phyloP scores from a whole-genome alignment of 2,113 vertebrate genomes.

The Etheostoma cragini region DNA sequence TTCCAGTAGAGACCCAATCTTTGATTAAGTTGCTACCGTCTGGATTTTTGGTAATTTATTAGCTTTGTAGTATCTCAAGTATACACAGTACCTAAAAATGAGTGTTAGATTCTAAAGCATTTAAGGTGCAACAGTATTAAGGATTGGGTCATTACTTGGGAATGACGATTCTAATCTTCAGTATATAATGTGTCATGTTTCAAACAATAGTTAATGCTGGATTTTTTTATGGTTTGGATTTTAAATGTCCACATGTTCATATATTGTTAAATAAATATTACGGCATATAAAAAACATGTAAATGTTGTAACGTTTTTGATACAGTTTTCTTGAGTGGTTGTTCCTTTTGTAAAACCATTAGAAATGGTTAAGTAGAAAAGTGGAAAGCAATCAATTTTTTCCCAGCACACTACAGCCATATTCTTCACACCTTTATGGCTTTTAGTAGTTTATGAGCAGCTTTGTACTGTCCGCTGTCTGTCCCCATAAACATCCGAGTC shows the following conservation, averaged over 20 bases:
- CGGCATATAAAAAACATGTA: slow-evolving; percentile 21
- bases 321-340: not conserved
- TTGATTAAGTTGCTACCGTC: not conserved
- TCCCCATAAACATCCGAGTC: not conserved
- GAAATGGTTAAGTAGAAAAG: not conserved
- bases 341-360: not conserved
- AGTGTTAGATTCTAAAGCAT: not conserved
- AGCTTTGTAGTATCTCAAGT: slow-evolving; percentile 10
- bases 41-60: slow-evolving; percentile 11
- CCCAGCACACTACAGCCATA: not conserved
- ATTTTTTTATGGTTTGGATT: slow-evolving; percentile 53
- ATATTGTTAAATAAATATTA: slow-evolving; percentile 72
- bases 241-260: slow-evolving; percentile 30
- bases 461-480: not conserved
- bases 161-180: not conserved
- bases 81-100: not conserved
- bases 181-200: slow-evolving; percentile 33
- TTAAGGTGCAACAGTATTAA: slow-evolving; percentile 10
- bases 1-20: slow-evolving; percentile 8
- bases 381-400: not conserved
- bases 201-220: slow-evolving; percentile 41
- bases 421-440: not conserved
- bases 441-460: not conserved
- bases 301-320: slow-evolving; percentile 6
- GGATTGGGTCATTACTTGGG: slow-evolving; percentile 18